Evolutionary conservation across 1,140 invertebrate genomes (phyloP).

Genomic region (Tetragnatha versicolor): DNA sequence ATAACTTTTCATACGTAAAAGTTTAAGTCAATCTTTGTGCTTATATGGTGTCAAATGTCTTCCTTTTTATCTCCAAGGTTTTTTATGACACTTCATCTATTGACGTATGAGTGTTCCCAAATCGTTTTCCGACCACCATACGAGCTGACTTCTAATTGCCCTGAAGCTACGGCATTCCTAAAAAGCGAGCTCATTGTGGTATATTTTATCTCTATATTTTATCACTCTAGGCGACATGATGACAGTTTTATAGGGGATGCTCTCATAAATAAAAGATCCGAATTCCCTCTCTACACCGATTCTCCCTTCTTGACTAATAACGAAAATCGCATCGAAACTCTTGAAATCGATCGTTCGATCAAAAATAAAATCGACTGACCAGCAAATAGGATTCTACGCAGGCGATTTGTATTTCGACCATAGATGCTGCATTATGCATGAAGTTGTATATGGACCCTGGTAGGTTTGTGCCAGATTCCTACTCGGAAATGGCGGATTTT

Average conservation of each 20-base stretch:
- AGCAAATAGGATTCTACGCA: slow-evolving; percentile 36
- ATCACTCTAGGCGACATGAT: slow-evolving; percentile 29
- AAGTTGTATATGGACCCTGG: slow-evolving; percentile 20
- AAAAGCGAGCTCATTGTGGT: not conserved
- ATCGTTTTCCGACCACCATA: slow-evolving; percentile 5
- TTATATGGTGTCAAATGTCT: too few relatives aligned
- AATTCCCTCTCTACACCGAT: slow-evolving; percentile 29
- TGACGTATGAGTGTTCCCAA: too few relatives aligned
- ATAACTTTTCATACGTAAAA: too few relatives aligned
- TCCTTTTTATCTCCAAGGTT: too few relatives aligned
- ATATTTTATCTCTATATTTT: slow-evolving; percentile 41
- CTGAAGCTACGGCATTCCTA: not conserved
- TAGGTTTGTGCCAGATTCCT: slow-evolving; percentile 8
- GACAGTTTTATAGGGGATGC: slow-evolving; percentile 43
- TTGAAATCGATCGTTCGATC: slow-evolving; percentile 37
- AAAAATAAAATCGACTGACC: slow-evolving; percentile 47
- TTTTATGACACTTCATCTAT: too few relatives aligned
- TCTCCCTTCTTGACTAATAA: slow-evolving; percentile 38
- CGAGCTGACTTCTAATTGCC: slow-evolving; percentile 31
- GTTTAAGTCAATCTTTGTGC: too few relatives aligned
- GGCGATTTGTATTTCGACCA: slow-evolving; percentile 38
- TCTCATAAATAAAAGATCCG: slow-evolving; percentile 46
- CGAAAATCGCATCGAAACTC: slow-evolving; percentile 41
- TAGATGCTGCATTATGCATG: slow-evolving; percentile 45
- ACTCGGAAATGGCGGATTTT: slow-evolving; percentile 37